Percentiles rank a stretch among this genome's conserved stretches.
These are phyloP conservation scores for Neotoma lepida DNA, from an alignment of 2,113 vertebrate genomes.

Conservation along the genomic window DNA sequence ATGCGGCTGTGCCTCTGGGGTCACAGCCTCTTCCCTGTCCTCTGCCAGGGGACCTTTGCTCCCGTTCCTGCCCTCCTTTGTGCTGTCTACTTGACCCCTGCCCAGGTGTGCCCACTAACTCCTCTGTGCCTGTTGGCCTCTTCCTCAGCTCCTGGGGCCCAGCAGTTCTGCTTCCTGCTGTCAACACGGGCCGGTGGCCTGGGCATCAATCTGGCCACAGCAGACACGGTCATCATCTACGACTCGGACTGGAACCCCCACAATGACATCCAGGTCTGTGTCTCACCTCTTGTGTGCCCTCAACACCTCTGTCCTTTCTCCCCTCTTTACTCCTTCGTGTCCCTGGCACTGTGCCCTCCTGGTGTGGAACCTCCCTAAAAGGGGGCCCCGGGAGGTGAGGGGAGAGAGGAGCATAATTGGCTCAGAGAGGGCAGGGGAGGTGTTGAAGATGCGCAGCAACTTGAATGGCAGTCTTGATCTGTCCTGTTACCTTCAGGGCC, in stretches of 20 bases:
- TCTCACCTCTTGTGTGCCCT: background rate
- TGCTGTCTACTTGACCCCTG: rapidly evolving
- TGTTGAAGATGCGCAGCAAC: background rate
- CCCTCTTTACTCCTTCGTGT: rapidly evolving
- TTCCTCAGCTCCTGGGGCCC: slow-evolving; percentile 94
- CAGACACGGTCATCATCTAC: slow-evolving; percentile 98
- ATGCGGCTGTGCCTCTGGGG: background rate
- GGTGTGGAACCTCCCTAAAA: background rate
- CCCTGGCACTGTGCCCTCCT: background rate
- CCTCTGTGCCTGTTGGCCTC: background rate
- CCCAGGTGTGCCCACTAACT: background rate
- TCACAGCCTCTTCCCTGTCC: background rate
- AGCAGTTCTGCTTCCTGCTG: slow-evolving; percentile 99
- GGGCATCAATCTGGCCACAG: slow-evolving; percentile 97
- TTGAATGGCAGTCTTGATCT: background rate
- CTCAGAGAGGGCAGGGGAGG: background rate
- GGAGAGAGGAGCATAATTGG: background rate
- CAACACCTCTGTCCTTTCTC: background rate
- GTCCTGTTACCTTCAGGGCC: background rate
- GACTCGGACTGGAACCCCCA: slow-evolving; percentile 99
- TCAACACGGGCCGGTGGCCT: slow-evolving; percentile 97
- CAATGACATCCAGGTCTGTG: slow-evolving; percentile 97
- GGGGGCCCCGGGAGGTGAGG: background rate
- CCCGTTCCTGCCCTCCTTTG: too few relatives aligned
- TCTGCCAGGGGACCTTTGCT: background rate